Evolutionary conservation across 1,140 invertebrate species (phyloP).

Genomic region (Coptotermes formosanus): DNA sequence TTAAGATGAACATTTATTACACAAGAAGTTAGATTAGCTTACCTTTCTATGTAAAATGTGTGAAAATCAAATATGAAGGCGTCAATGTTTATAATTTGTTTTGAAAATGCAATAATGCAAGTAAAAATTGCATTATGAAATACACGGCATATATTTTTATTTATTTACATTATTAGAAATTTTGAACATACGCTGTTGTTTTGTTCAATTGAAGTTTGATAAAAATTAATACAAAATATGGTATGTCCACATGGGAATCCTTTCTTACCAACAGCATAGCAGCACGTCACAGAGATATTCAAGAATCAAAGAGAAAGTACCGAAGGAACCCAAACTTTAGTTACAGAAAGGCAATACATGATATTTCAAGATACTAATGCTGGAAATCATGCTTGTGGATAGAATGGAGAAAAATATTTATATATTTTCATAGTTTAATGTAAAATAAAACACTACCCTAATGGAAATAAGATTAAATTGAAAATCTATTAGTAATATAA

Average conservation of each 20-base stretch:
- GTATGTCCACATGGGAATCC: conserved; percentile 30
- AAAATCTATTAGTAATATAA: not conserved
- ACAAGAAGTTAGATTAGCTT: conserved; percentile 20
- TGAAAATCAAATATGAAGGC: not conserved
- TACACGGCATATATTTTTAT: not conserved
- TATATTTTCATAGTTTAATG: not conserved
- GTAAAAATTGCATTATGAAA: not conserved
- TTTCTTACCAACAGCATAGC: conserved; percentile 24
- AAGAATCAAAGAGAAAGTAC: not conserved
- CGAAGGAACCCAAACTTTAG: not conserved
- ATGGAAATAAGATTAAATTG: not conserved
- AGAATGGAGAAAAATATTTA: not conserved
- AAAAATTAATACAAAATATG: conserved; percentile 12
- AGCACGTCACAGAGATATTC: not conserved
- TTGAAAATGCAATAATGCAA: not conserved
- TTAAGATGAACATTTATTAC: conserved; percentile 21
- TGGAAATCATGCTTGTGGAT: not conserved
- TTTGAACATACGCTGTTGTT: not conserved
- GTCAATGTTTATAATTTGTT: not conserved
- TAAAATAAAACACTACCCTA: not conserved
- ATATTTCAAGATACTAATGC: not conserved
- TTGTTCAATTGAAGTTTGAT: not conserved
- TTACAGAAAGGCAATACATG: not conserved
- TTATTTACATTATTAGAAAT: not conserved
- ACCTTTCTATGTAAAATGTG: conserved; percentile 19